Base-by-base conservation (phyloP, 2,888 invertebrate species). In the Trachelus troglodyta region DNA sequence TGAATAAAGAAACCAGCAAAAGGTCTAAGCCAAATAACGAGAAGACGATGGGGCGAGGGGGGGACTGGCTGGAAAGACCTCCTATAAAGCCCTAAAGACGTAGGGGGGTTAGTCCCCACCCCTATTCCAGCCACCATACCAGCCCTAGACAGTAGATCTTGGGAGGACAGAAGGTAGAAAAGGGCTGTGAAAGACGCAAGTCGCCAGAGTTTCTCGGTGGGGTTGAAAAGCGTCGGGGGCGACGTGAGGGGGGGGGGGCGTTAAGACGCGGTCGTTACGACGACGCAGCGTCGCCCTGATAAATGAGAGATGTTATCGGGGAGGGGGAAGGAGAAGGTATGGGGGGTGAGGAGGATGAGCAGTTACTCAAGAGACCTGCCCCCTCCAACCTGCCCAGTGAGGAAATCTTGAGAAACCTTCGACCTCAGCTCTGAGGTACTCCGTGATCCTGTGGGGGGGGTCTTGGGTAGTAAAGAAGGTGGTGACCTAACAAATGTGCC, bases 281-380 rank as follows among this genome's bases (percentile, higher is more conserved):
- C 79, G 83, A 73, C 77, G 80, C 81, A 79, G 76, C 81, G 81
- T 83, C 85, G 81, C 80, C 82, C 81, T 85, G 85, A 85, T 85
- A 85, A 85, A 85, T 83, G 85, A 86, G 84, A 86, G 86, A 85
- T 86, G 84, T 83, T 85, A 85, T 85, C 85, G 77, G 80, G 75
- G 75, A 80, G 83, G 80, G 75, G 79, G 79, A 80, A 76, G 77
- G 78, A 71, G 73, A 76, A 79, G 79, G 74, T 75, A 78, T 71
- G 76, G 34, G 83, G 74, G 77, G 40, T 12, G 68, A 1, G 34
- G 33, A 84, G 84, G 23, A 35, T 35, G 6, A 56, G 56, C 23
- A 23, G 56, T 56, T 56, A 6, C 56, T 56, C 56, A 33, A 33
- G 33, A 33, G 33, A 33, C 3, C 33, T 0, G 0, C 33, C 33